Evolutionary conservation across 2,113 vertebrate genomes (phyloP).

Genomic region (Mormyrus lacerda): DNA sequence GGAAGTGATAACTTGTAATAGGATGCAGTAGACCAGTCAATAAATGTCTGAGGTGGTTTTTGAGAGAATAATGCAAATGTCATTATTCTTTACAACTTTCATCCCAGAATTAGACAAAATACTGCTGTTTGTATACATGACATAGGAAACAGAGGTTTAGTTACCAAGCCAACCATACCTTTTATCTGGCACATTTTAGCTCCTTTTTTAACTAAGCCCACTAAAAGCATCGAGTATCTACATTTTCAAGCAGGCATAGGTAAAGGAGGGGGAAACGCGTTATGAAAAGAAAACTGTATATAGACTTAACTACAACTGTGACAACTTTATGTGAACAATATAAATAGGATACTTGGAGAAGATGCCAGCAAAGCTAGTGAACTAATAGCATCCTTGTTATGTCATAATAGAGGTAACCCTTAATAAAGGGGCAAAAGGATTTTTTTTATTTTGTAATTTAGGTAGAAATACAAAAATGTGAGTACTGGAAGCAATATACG

Average conservation of each 20-base stretch:
- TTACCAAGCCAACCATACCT: background rate
- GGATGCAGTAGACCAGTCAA: background rate
- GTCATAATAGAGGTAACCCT: constrained; percentile 40
- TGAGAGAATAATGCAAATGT: constrained; percentile 12
- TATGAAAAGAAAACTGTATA: constrained; percentile 26
- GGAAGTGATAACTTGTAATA: background rate
- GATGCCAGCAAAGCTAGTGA: constrained; percentile 36
- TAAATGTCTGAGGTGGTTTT: background rate
- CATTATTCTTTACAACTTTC: constrained; percentile 15
- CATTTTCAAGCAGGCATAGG: background rate
- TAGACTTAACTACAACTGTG: constrained; percentile 39
- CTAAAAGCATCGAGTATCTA: background rate
- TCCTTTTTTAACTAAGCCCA: background rate
- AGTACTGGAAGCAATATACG: constrained; percentile 71
- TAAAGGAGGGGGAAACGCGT: background rate
- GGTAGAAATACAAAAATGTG: constrained; percentile 59
- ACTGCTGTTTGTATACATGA: background rate
- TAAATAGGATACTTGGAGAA: constrained; percentile 15
- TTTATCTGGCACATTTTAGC: background rate
- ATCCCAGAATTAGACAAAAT: background rate
- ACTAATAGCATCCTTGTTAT: constrained; percentile 32
- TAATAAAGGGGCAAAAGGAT: constrained; percentile 19
- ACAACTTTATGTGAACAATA: constrained; percentile 44
- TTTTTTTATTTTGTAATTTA: constrained; percentile 40
- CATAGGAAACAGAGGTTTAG: background rate